These are phyloP conservation scores for Nudaria mundana DNA, from an alignment of 2,888 invertebrate genomes.

Conservation along the genomic window DNA sequence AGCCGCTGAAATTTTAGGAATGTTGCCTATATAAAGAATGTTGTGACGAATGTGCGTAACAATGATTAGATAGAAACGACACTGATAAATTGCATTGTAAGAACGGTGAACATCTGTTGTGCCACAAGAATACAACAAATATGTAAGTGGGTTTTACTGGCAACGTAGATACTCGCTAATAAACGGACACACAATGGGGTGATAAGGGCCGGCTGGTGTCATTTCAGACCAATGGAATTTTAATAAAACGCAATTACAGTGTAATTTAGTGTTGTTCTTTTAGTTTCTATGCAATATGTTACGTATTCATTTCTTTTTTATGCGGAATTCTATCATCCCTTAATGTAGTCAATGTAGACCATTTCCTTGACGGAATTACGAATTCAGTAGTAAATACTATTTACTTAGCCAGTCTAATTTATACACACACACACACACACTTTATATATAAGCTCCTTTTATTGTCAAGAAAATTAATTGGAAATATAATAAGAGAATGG, in stretches of 20 bases:
- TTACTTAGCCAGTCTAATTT: too few species aligned
- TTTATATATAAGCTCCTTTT: too few species aligned
- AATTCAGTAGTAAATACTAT: too few species aligned
- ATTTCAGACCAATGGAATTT: slow-evolving; percentile 10
- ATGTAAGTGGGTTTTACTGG: slow-evolving; percentile 51
- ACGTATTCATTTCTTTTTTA: too few species aligned
- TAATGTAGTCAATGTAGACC: too few species aligned
- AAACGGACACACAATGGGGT: slow-evolving; percentile 35
- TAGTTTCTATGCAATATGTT: background rate
- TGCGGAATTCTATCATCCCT: too few species aligned
- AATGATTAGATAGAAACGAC: slow-evolving; percentile 65
- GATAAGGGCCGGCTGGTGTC: slow-evolving; percentile 29
- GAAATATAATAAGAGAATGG: too few species aligned
- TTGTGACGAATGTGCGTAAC: slow-evolving; percentile 57
- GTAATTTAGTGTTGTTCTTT: background rate
- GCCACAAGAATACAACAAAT: slow-evolving; percentile 62
- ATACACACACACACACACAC: too few species aligned
- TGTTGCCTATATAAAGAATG: slow-evolving; percentile 35
- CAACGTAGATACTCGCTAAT: slow-evolving; percentile 36
- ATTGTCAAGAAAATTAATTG: too few species aligned
- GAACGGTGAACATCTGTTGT: slow-evolving; percentile 61
- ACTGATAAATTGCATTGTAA: slow-evolving; percentile 57
- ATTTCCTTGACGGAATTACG: too few species aligned
- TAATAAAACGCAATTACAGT: slow-evolving; percentile 3
- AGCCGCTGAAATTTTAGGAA: slow-evolving; percentile 23